Evolutionary conservation across 1,140 invertebrate genomes (phyloP).

Genomic region (Adoxophyes honmai): DNA sequence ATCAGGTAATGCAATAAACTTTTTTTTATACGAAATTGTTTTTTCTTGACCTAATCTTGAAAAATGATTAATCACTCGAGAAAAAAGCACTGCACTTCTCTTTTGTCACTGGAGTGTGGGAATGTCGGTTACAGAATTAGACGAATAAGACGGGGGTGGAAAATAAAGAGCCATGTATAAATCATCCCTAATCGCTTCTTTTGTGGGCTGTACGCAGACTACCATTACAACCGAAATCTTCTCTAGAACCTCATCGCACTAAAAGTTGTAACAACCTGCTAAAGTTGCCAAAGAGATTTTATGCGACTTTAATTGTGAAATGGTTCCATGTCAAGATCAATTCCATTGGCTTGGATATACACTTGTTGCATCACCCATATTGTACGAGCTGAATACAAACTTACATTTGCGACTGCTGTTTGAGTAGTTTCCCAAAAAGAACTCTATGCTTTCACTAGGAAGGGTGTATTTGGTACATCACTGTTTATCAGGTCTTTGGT

Average conservation of each 20-base stretch:
- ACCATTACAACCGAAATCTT: too few relatives aligned
- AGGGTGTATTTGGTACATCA: neutral
- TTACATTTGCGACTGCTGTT: slow-evolving; percentile 15
- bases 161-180: slow-evolving; percentile 67
- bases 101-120: slow-evolving; percentile 50
- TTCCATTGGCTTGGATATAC: slow-evolving; percentile 17
- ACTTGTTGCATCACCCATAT: slow-evolving; percentile 63
- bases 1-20: too few relatives aligned
- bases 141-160: slow-evolving; percentile 54
- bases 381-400: slow-evolving; percentile 28
- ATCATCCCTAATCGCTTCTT: slow-evolving; percentile 67
- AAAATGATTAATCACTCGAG: slow-evolving; percentile 20
- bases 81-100: slow-evolving; percentile 19
- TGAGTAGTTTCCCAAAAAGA: neutral
- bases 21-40: too few relatives aligned
- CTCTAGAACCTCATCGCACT: too few relatives aligned
- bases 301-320: too few relatives aligned
- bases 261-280: too few relatives aligned
- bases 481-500: neutral
- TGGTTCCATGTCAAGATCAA: too few relatives aligned
- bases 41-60: neutral
- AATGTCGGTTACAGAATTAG: slow-evolving; percentile 67
- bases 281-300: too few relatives aligned
- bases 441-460: neutral
- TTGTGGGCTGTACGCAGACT: slow-evolving; percentile 41